Evolutionary conservation across 2,113 vertebrate species (phyloP), one percentile per base, ranked within the genome.

Genomic region (Bagarius yarrelli): DNA sequence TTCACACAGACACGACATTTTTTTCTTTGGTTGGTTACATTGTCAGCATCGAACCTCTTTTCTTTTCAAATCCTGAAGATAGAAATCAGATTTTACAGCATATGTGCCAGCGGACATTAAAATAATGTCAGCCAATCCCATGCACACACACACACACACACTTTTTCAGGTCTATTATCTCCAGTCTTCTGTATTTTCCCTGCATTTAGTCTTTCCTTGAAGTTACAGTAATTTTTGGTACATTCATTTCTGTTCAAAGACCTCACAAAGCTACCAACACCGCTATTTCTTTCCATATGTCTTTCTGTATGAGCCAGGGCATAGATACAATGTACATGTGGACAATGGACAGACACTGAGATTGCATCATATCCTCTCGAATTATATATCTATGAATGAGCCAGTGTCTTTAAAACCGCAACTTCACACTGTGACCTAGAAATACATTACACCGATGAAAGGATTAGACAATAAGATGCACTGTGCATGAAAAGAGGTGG

Each of bases 331-430:
- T 40, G 34, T 69, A 9, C 5, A 5, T 40, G 8, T 30, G 53
- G 40, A 34, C 23, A 32, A 56, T n/a, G 21, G 32, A 75, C 23
- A 16, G 55, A 56, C 53, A 21, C 25, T 59, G 34, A n/a, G 73
- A 76, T 57, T 76, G 73, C 30, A 32, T 72, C 79, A 73, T 64
- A 36, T 81, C 79, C 60, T 66, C 80, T 30, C 4, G 1, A 18
- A 67, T 78, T 78, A 19, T 18, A 30, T 12, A 40, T 53, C 79
- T n/a, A 55, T 44, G 81, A 64, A 84, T 40, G 67, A 59, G 27
- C 40, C 16, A 61, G 25, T 27, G 53, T 71, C 57, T 52, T 11
- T 16, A 6, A 32, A 14, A 25, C 47, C 21, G 32, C 13, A 56
- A 25, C 14, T 64, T 34, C 19, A 32, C 8, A 64, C 0, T 34